Evolutionary conservation across 2,797 vertebrate species (phyloP).

Genomic region (Coranthus polyacanthus): DNA sequence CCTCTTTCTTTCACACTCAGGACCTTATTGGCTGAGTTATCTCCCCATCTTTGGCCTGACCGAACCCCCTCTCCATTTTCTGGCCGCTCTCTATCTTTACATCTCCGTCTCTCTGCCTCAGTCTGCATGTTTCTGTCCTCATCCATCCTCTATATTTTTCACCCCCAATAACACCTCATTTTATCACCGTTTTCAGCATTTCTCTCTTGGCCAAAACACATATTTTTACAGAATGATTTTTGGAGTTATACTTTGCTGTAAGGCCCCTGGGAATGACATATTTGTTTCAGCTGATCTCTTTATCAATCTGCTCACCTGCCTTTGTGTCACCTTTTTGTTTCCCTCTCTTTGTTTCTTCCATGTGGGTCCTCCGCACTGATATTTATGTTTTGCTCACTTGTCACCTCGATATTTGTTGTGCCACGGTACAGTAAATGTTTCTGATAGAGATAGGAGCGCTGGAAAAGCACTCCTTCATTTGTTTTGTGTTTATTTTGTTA

Average conservation of each 20-base stretch:
- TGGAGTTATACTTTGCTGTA: conserved; percentile 1
- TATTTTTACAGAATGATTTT: conserved; percentile 20
- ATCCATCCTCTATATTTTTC: neutral
- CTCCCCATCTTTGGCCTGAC: conserved; percentile 67
- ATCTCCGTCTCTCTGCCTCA: conserved; percentile 54
- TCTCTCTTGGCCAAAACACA: conserved; percentile 30
- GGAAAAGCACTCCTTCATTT: conserved; percentile 60
- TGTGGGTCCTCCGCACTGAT: conserved; percentile 33
- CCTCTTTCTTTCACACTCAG: conserved; percentile 61
- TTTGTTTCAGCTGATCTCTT: conserved; percentile 34
- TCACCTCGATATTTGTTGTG: conserved; percentile 83
- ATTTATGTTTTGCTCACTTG: conserved; percentile 77
- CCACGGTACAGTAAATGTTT: conserved; percentile 81
- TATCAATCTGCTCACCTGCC: conserved; percentile 6
- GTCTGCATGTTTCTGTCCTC: conserved; percentile 47
- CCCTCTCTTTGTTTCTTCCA: conserved; percentile 16
- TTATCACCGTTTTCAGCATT: conserved; percentile 35
- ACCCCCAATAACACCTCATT: conserved; percentile 20
- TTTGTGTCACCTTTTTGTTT: conserved; percentile 12
- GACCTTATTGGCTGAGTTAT: conserved; percentile 54
- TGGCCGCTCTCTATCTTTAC: conserved; percentile 53
- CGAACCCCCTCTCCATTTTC: conserved; percentile 42
- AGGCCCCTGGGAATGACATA: conserved; percentile 10
- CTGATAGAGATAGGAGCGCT: conserved; percentile 77
- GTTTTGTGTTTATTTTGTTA: conserved; percentile 81